A percentile compares a stretch with the other conserved stretches of the same genome.
phyloP scores from a whole-genome alignment of 2,888 invertebrate species.

The Ashinkailepas kermadecensis region DNA sequence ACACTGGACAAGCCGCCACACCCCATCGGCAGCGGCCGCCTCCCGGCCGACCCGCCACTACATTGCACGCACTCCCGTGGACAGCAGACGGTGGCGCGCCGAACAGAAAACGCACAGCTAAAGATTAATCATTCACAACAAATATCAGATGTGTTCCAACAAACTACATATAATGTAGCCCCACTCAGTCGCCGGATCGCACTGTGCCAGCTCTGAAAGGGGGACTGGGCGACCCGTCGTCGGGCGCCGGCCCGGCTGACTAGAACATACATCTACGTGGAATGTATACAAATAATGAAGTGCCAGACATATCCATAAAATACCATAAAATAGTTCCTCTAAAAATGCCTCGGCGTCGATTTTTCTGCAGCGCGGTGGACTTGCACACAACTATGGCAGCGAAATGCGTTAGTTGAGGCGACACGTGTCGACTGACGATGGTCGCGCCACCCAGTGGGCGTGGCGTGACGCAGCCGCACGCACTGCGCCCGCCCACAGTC shows the following conservation, averaged over 20 bases:
- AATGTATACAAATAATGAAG: constrained; percentile 22
- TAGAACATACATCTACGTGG: constrained; percentile 20
- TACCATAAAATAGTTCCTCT: constrained; percentile 10
- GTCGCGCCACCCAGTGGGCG: not conserved
- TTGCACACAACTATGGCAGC: not conserved
- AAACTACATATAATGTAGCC: not conserved
- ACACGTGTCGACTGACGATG: not conserved
- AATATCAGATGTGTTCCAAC: constrained; percentile 18
- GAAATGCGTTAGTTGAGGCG: not conserved
- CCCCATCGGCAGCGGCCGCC: not conserved
- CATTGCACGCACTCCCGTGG: not conserved
- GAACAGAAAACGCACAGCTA: constrained; percentile 16
- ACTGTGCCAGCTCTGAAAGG: no score
- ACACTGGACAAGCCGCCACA: not conserved
- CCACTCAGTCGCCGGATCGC: not conserved
- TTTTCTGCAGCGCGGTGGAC: not conserved
- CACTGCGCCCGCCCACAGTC: not conserved
- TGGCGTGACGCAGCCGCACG: not conserved
- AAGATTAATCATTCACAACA: constrained; percentile 15
- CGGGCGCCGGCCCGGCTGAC: not conserved
- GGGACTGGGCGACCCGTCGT: not conserved
- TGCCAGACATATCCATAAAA: not conserved
- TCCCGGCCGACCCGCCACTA: not conserved
- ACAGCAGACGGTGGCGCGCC: not conserved
- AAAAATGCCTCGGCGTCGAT: not conserved